Evolutionary conservation across 1,140 invertebrate species (phyloP), one percentile per base, ranked within the genome.

Genomic region (Caenorhabditis latens): DNA sequence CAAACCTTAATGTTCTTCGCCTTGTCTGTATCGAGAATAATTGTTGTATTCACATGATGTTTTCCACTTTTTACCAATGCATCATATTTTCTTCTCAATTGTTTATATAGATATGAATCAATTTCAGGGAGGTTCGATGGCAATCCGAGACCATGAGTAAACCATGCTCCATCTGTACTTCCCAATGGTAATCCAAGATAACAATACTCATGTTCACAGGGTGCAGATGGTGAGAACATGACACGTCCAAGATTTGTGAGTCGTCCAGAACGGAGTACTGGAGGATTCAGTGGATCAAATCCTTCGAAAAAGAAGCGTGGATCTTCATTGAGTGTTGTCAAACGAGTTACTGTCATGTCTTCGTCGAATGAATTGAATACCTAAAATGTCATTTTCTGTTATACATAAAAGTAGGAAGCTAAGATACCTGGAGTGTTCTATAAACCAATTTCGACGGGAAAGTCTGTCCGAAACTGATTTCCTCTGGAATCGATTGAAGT

Each of bases 401-500:
- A 11, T n/a, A 63, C 4, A n/a, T 75, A n/a, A 24, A 55, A 32
- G 8, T 3, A 58, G 32, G 1, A 43, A 84, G 63, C 32, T 86
- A 83, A 63, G 92, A 90, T 90, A 95, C 94, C 53, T 93, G 93
- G 58, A 94, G 93, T n/a, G 94, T 89, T 11, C 94, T 91, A 53
- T 93, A 91, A 67, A 88, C 50, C 63, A 96, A 94, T 92, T 95
- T 96, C 21, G 96, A 96, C 58, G 96, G 96, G 94, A 96, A 96
- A 89, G 95, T 96, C 93, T 96, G 95, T 88, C 95, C 94, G 92
- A 96, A 90, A 53, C 24, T 71, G n/a, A 89, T 16, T 46, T 95
- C 85, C 95, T 96, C 96, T 53, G 96, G 96, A 94, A 96, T 96
- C 89, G 95, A 95, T 93, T 96, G 95, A 86, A 95, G 94, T 92